Conservation (phyloP, 2,888 invertebrate species). For the Spodoptera littoralis region DNA sequence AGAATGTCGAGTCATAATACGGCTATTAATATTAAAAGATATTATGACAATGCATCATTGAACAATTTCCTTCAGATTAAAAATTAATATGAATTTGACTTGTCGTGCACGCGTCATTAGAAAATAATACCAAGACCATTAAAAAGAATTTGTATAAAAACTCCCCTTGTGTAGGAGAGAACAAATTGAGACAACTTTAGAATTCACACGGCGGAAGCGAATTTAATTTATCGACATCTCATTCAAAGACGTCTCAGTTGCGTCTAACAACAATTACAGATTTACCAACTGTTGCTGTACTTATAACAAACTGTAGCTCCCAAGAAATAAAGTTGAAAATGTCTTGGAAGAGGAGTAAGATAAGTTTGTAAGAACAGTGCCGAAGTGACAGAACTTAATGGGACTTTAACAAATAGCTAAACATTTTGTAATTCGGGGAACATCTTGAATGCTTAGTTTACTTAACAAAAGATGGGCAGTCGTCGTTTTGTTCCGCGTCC, state of each 20-base stretch:
- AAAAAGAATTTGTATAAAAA: slow-evolving; percentile 63
- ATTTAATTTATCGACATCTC: slow-evolving; percentile 88
- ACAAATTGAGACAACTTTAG: slow-evolving; percentile 86
- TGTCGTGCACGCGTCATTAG: slow-evolving; percentile 72
- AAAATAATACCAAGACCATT: slow-evolving; percentile 69
- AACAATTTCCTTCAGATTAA: slow-evolving; percentile 18
- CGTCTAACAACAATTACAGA: slow-evolving; percentile 82
- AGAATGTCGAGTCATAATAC: slow-evolving; percentile 4
- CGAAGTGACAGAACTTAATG: slow-evolving; percentile 86
- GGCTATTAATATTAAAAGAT: slow-evolving; percentile 7
- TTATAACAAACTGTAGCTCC: slow-evolving; percentile 44
- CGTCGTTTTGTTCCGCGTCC: slow-evolving; percentile 76
- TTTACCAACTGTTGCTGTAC: slow-evolving; percentile 58
- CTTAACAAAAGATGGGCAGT: slow-evolving; percentile 81
- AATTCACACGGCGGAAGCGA: slow-evolving; percentile 86
- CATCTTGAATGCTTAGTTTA: slow-evolving; percentile 83
- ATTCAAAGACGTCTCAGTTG: slow-evolving; percentile 82
- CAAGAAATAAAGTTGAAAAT: slow-evolving; percentile 55
- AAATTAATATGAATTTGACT: slow-evolving; percentile 47
- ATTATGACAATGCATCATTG: slow-evolving; percentile 17
- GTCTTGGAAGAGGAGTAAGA: slow-evolving; percentile 8
- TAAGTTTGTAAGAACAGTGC: slow-evolving; percentile 69
- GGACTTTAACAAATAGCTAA: slow-evolving; percentile 88
- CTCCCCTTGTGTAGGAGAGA: slow-evolving; percentile 74
- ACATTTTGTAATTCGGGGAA: slow-evolving; percentile 87